Percentiles rank a stretch among this genome's conserved stretches.
Evolutionary conservation across 2,113 vertebrate species (phyloP).

Genomic region (Rhea pennata): DNA sequence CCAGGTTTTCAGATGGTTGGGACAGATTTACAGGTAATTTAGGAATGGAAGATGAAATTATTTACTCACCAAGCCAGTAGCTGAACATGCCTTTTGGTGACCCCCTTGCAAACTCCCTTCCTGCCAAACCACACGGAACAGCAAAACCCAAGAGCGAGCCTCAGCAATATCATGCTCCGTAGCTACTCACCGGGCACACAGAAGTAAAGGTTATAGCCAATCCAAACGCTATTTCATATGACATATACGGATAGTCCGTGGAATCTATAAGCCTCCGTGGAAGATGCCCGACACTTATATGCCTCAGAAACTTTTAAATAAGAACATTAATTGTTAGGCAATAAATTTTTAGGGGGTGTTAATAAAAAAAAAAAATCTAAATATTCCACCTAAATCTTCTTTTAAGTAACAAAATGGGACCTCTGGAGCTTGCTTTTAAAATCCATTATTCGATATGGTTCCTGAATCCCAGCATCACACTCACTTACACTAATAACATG

Average conservation of each 20-base stretch:
- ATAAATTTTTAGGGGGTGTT: not conserved
- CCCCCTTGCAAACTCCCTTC: not conserved
- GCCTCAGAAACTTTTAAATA: not conserved
- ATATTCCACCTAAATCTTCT: not conserved
- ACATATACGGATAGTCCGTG: not conserved
- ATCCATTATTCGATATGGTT: not conserved
- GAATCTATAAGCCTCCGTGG: not conserved
- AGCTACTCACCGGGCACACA: fast-evolving
- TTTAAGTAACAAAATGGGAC: not conserved
- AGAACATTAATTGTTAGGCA: not conserved
- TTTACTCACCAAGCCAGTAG: not conserved
- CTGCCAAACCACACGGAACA: not conserved
- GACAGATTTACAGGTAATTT: not conserved
- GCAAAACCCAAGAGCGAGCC: not conserved
- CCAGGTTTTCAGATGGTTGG: not conserved
- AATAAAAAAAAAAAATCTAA: not conserved
- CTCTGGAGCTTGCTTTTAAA: not conserved
- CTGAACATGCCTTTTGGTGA: not conserved
- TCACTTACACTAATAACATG: slow-evolving; percentile 46
- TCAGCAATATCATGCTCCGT: not conserved
- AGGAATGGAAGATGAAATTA: not conserved
- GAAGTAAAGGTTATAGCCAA: not conserved
- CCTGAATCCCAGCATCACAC: not conserved
- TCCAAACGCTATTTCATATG: not conserved
- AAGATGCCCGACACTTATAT: not conserved